These are phyloP conservation scores for Danio tinwini DNA, from an alignment of 2,797 vertebrate genomes.

Conservation along the genomic window DNA sequence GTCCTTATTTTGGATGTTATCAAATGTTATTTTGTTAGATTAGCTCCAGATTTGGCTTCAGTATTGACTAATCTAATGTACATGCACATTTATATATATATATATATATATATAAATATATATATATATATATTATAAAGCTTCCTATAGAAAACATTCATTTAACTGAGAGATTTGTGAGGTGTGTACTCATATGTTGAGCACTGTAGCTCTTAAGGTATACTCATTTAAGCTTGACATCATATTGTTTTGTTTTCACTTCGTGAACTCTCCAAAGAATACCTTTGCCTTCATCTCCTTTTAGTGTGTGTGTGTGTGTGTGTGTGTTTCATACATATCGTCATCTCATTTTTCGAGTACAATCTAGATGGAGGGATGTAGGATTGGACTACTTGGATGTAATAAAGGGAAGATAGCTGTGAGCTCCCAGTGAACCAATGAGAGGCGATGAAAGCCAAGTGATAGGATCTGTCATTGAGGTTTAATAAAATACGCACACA, in stretches of 20 bases:
- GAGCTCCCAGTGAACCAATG: not conserved
- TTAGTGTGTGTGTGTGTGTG: not conserved
- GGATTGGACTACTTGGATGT: constrained; percentile 13
- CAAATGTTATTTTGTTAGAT: no score
- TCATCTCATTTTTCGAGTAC: not conserved
- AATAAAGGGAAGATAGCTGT: constrained; percentile 62
- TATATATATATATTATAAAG: no score
- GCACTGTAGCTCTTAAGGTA: no score
- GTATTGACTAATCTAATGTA: no score
- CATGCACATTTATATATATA: no score
- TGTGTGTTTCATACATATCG: not conserved
- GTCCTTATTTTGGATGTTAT: no score
- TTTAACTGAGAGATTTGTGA: no score
- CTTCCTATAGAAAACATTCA: no score
- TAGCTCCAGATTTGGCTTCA: no score
- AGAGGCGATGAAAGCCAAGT: constrained; percentile 59
- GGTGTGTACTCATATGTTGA: no score
- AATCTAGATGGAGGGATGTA: not conserved
- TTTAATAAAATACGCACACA: constrained; percentile 66
- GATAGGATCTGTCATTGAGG: constrained; percentile 76
- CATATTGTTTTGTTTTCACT: not conserved
- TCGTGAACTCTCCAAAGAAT: not conserved
- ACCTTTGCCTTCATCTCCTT: not conserved
- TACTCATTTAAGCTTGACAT: no score
- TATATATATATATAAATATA: no score